Evolutionary conservation across 37 sponge, comb jelly and placozoan genomes (phyloP), one percentile per base, ranked within the genome.

Genomic region (Halichondria panicea): DNA sequence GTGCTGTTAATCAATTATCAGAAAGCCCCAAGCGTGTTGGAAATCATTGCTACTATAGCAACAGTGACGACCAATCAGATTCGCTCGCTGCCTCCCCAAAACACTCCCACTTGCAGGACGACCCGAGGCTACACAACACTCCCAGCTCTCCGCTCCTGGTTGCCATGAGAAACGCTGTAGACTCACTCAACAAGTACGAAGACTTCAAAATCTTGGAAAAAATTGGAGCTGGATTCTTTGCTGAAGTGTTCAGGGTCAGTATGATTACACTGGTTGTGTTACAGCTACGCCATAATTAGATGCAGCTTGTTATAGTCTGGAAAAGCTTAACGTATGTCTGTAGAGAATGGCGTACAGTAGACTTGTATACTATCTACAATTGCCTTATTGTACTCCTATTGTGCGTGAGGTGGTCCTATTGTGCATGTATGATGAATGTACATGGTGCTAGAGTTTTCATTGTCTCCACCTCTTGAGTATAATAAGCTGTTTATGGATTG

Each of bases 181-280:
- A 83, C 48, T 85, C 91, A 12, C 37, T 91, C 24, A 71, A 39
- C 52, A 63, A 75, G 35, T 72, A 86, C 44, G 82, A 85, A 43
- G 91, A 91, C 39, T 91, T 85, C 43, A 87, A 91, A 13, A 77
- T 73, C 33, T 18, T 89, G n/a, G 92, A 93, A 36, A 68, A 79
- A 46, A 88, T 93, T 27, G 94, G 94, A 30, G 75, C 77, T 0
- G 94, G 94, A 7, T 93, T 90, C 81, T 93, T 79, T 85, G 89
- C 94, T 2, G 80, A 89, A 69, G 94, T 93, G 18, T 90, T 71
- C 56, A 93, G 90, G 92, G 94, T 93, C n/a, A 75, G 70, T 1
- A 45, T 27, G 13, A 63, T n/a, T n/a, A n/a, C n/a, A n/a, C n/a
- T n/a, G n/a, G n/a, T n/a, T n/a, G n/a, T n/a, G n/a, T n/a, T n/a